Evolutionary conservation across 2,888 invertebrate genomes (phyloP).

Genomic region (Gastracanthus pulcherrimus): DNA sequence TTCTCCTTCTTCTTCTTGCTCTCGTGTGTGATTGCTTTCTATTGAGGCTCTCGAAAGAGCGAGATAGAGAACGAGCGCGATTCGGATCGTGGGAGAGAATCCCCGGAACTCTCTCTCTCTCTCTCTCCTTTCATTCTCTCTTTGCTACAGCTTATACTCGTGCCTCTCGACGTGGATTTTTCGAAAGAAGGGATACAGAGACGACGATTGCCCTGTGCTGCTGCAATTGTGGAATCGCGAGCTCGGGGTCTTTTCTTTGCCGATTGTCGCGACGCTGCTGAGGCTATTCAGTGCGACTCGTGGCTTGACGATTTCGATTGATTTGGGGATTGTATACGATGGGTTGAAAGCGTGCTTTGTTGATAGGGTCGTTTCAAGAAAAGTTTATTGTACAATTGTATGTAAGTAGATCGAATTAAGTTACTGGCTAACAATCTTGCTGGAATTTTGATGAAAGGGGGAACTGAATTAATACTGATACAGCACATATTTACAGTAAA

Average conservation of each 20-base stretch:
- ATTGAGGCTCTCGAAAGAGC: slow-evolving; percentile 70
- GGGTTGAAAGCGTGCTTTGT: background rate
- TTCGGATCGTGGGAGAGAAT: slow-evolving; percentile 68
- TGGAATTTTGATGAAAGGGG: no score
- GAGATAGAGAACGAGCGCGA: slow-evolving; percentile 57
- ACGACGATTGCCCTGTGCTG: slow-evolving; percentile 40
- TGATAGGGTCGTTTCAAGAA: no score
- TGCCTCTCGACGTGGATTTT: slow-evolving; percentile 49
- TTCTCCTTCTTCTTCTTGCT: slow-evolving; percentile 2
- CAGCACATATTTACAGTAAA: no score
- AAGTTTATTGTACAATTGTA: no score
- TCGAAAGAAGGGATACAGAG: slow-evolving; percentile 4
- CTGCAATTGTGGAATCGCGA: slow-evolving; percentile 48
- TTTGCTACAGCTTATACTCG: slow-evolving; percentile 38
- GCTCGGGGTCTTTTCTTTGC: background rate
- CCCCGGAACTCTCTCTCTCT: slow-evolving; percentile 56
- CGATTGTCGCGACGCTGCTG: background rate
- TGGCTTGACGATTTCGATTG: slow-evolving; percentile 26
- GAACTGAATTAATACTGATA: no score
- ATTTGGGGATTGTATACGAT: slow-evolving; percentile 8
- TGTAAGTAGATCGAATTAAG: no score
- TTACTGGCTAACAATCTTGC: no score
- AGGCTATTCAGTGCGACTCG: slow-evolving; percentile 26
- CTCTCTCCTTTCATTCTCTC: slow-evolving; percentile 50
- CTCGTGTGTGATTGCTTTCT: slow-evolving; percentile 69